phyloP scores from a whole-genome alignment of 2,888 invertebrate genomes.

The Agonopterix arenella region DNA sequence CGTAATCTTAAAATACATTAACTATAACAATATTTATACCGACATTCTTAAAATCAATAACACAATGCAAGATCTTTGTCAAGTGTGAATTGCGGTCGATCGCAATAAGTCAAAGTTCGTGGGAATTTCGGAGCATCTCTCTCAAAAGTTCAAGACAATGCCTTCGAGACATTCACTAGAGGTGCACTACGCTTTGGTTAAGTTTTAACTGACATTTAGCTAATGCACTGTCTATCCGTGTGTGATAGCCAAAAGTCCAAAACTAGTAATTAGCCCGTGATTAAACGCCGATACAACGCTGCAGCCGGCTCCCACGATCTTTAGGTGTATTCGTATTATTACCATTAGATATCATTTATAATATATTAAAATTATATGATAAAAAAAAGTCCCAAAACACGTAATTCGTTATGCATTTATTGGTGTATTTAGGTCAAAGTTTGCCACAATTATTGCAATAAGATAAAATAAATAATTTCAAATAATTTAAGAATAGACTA shows the following conservation, averaged over 20 bases:
- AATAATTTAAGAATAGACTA: too few species aligned
- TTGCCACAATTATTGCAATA: too few species aligned
- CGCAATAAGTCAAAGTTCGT: conserved; percentile 6
- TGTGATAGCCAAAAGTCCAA: conserved; percentile 58
- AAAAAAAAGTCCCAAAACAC: too few species aligned
- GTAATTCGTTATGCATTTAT: too few species aligned
- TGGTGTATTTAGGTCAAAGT: too few species aligned
- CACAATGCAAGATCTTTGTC: neutral
- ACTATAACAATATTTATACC: too few species aligned
- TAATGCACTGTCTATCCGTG: conserved; percentile 36
- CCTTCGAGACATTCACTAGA: conserved; percentile 9
- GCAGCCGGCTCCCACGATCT: conserved; percentile 50
- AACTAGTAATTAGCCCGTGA: conserved; percentile 67
- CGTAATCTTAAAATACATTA: too few species aligned
- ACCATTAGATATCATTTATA: neutral
- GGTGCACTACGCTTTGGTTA: neutral
- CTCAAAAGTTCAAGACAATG: conserved; percentile 11
- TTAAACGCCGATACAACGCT: conserved; percentile 50
- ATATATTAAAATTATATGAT: neutral
- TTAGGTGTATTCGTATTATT: conserved; percentile 3
- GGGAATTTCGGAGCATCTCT: conserved; percentile 6
- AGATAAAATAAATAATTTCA: too few species aligned
- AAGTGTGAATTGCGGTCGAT: neutral
- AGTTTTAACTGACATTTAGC: conserved; percentile 1
- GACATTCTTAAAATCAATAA: neutral